Evolutionary conservation across 2,113 vertebrate species (phyloP), one percentile per base, ranked within the genome.

Genomic region (Mesembrinibis cayennensis): DNA sequence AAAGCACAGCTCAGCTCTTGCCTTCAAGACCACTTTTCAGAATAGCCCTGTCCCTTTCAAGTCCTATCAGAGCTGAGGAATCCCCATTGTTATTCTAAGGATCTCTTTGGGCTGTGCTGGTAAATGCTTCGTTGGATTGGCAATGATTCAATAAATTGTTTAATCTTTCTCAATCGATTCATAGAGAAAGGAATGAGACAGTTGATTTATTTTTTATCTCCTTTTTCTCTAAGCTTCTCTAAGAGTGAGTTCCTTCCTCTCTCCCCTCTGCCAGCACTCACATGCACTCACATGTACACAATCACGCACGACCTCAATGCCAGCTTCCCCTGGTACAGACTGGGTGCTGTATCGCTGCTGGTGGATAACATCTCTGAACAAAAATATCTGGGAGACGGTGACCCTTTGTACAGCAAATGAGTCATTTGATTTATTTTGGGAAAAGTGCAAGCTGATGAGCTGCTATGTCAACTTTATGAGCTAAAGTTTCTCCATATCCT

Each of bases 131-230:
- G 0, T 87, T 90, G 88, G 66, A 86, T 44, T 92, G 72, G 92
- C 88, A 94, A 82, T 76, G 76, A 97, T 90, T 95, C 94, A 94
- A 85, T 70, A 53, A 94, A 94, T 96, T 94, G 86, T 93, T 96
- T 96, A 90, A 93, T 91, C 83, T 95, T 95, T 92, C 93, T 92
- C 80, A 93, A 66, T 92, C 3, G 6, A 83, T 95, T 93, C 86
- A 82, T 20, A 29, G 72, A 62, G 47, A 91, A 77, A 95, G 26
- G 55, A 94, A 67, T 65, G 47, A 87, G 61, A 81, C 10, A 81
- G 62, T 16, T 22, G 16, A 52, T 52, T 50, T 84, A 18, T 78
- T 53, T 69, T 92, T 89, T 53, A 59, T 69, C 65, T 87, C 42
- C 30, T 55, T 84, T 96, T 82, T 29, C 52, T 94, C 78, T 62